Base-by-base conservation (phyloP, 2,113 vertebrate species). In the Dascyllus trimaculatus region DNA sequence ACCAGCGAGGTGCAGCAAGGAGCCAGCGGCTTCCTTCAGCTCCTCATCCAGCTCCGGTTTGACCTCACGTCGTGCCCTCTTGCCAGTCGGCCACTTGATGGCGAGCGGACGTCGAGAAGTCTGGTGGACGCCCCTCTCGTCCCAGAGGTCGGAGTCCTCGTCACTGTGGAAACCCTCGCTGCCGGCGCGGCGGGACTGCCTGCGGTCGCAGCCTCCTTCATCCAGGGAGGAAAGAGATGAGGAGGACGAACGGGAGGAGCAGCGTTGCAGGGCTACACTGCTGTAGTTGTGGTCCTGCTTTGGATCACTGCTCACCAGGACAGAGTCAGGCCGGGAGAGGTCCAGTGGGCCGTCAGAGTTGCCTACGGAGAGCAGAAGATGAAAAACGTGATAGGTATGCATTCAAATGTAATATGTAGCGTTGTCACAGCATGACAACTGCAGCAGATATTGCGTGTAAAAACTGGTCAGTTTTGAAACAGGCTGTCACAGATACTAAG, bases 241-340 rank as follows among this genome's bases (percentile, higher is more conserved):
- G 25, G 90, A 93, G 95, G 97, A 98, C 67, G 95, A 96, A n/a
- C 95, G 83, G 22, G 97, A 98, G 0, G 95, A 95, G 3, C 96
- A 98, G 67, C 96, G 95, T 85, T 97, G 96, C 18, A 97, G 89
- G 8, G 93, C 95, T 40, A 94, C 83, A 24, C 97, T 99, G 95
- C 98, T 99, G 93, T 99, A 99, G 91, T 98, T 99, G 93, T 99
- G 98, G 88, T 99, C 98, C 94, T 97, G 97, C 85, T 96, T 97
- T 0, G 98, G 98, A 72, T 98, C 97, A 0, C 95, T 96, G 91
- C 93, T 97, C 86, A 96, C 89, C 80, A 96, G 93, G 0, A 92
- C 85, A 4, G 93, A 84, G 82, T 95, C 95, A 1, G 94, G 93
- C 21, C 93, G 88, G 40, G 95, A 95, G 63, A 95, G 94, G 85